Evolutionary conservation across 2,888 invertebrate species (phyloP).

Genomic region (Rhaphigaster nebulosa): DNA sequence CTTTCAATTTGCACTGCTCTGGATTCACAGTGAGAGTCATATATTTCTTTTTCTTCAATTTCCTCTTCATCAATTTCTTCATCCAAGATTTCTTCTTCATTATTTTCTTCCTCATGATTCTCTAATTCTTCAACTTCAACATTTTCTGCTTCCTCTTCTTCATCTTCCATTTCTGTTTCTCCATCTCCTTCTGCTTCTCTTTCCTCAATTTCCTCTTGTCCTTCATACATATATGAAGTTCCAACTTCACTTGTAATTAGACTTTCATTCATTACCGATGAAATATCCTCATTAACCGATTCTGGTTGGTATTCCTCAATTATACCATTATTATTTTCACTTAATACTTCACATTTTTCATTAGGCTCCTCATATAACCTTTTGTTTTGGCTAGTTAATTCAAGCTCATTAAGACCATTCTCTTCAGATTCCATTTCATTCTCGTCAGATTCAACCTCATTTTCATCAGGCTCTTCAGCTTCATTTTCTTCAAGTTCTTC

Average conservation of each 20-base stretch:
- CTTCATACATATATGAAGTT: not conserved
- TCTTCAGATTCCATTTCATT: conserved; percentile 25
- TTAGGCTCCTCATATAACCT: not conserved
- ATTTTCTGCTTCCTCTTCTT: conserved; percentile 31
- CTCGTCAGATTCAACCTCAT: not conserved
- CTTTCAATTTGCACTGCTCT: not conserved
- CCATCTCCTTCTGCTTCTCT: not conserved
- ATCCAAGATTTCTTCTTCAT: not conserved
- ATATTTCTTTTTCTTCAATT: not conserved
- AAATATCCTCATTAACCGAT: conserved; percentile 38
- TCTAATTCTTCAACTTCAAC: conserved; percentile 40
- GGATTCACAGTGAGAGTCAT: conserved; percentile 13
- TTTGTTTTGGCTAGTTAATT: not conserved
- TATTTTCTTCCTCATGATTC: conserved; percentile 13
- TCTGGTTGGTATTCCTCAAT: conserved; percentile 9
- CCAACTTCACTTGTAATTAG: not conserved
- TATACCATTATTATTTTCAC: not conserved
- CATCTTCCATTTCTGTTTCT: conserved; percentile 15
- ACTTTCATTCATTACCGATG: conserved; percentile 34
- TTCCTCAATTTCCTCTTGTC: not conserved
- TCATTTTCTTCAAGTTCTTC: conserved; percentile 34
- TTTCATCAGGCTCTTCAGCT: conserved; percentile 12
- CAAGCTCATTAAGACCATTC: not conserved
- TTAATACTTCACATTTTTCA: not conserved
- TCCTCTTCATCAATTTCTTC: conserved; percentile 6